phyloP scores from a whole-genome alignment of 2,797 vertebrate genomes.

The Agapornis canus region DNA sequence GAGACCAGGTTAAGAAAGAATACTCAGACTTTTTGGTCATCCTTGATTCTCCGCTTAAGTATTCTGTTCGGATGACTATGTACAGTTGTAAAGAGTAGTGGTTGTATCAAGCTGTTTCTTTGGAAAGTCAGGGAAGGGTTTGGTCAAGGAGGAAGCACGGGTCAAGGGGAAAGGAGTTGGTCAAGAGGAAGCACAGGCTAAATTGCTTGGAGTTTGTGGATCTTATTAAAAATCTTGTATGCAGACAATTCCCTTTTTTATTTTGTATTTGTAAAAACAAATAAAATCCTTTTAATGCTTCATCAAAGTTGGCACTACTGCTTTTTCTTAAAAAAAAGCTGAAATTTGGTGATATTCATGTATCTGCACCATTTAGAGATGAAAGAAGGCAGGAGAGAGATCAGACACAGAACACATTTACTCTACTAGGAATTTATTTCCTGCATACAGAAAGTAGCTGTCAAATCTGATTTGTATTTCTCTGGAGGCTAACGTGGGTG shows the following conservation, averaged over 20 bases:
- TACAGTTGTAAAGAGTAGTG: not conserved
- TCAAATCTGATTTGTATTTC: not conserved
- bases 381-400: not conserved
- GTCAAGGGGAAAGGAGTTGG: too few relatives aligned
- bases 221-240: not conserved
- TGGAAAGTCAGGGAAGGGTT: not conserved
- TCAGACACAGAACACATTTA: not conserved
- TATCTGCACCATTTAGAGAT: not conserved
- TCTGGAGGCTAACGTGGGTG: not conserved
- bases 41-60: not conserved
- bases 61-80: not conserved
- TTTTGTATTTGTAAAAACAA: not conserved
- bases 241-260: not conserved
- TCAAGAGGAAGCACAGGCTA: not conserved
- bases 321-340: not conserved
- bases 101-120: not conserved
- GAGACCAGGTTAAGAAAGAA: not conserved
- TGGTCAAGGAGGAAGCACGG: too few relatives aligned
- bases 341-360: not conserved
- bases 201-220: not conserved
- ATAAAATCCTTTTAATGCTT: not conserved
- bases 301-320: not conserved
- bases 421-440: not conserved
- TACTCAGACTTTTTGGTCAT: accelerated
- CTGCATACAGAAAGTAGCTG: not conserved